Percentiles rank a stretch among this genome's conserved stretches.
phyloP scores from a whole-genome alignment of 2,888 invertebrate genomes.

The Sarcophaga caerulescens region DNA sequence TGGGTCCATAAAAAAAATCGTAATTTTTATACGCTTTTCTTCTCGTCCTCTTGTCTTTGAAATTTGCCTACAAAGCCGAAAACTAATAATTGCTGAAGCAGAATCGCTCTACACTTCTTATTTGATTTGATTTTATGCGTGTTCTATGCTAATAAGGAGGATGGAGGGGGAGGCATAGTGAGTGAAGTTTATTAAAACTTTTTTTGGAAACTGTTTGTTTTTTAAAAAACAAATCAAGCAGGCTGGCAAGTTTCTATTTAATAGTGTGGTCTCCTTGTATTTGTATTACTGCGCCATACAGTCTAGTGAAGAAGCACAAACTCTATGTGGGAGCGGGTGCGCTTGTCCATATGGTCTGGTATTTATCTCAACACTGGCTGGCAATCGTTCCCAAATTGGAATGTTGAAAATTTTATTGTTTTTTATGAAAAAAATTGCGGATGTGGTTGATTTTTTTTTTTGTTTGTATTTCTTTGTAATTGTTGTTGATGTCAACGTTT shows the following conservation, averaged over 20 bases:
- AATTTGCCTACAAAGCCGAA: not conserved
- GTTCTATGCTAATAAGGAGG: not conserved
- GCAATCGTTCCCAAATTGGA: constrained; percentile 39
- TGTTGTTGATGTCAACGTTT: constrained; percentile 26
- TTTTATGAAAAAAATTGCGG: constrained; percentile 32
- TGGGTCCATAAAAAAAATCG: not conserved
- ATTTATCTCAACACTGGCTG: not conserved
- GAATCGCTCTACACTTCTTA: not conserved
- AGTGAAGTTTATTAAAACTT: not conserved
- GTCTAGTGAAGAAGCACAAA: constrained; percentile 45
- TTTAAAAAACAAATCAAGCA: too few relatives aligned
- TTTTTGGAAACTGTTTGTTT: not conserved
- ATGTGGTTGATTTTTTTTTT: constrained; percentile 41
- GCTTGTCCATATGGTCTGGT: not conserved
- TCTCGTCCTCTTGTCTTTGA: not conserved
- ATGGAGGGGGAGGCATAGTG: too few relatives aligned
- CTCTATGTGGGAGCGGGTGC: not conserved
- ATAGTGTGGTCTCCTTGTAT: too few relatives aligned
- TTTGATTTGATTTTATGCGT: not conserved
- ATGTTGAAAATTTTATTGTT: constrained; percentile 29
- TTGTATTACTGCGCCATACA: constrained; percentile 53
- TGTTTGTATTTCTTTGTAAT: not conserved
- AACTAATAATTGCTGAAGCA: not conserved
- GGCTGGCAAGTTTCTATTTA: too few relatives aligned
- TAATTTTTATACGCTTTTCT: not conserved